phyloP scores from a whole-genome alignment of 2,888 invertebrate genomes.

The Physocephala rufipes region DNA sequence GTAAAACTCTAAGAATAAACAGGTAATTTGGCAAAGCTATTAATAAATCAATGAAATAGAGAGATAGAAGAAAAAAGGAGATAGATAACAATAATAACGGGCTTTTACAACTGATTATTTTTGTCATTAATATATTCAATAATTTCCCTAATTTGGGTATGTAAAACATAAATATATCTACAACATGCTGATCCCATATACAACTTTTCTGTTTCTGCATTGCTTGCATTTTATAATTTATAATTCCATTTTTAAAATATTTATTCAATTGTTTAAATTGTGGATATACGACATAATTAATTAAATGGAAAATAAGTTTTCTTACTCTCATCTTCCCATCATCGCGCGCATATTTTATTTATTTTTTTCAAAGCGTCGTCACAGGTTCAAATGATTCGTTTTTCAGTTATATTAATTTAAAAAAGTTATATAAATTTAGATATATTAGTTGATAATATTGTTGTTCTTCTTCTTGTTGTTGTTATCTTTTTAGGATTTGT shows the following conservation, averaged over 20 bases:
- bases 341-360: slow-evolving; percentile 43
- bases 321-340: slow-evolving; percentile 55
- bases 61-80: too few species aligned
- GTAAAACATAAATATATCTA: not conserved
- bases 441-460: slow-evolving; percentile 8
- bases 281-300: slow-evolving; percentile 31
- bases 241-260: slow-evolving; percentile 11
- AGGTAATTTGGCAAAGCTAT: too few species aligned
- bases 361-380: slow-evolving; percentile 52
- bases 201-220: slow-evolving; percentile 24
- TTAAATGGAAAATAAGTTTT: slow-evolving; percentile 33
- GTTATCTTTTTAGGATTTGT: too few species aligned
- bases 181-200: slow-evolving; percentile 18
- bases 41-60: too few species aligned
- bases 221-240: slow-evolving; percentile 18
- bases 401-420: too few species aligned
- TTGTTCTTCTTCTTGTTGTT: slow-evolving; percentile 6
- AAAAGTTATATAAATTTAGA: slow-evolving; percentile 30
- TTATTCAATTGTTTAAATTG: slow-evolving; percentile 32
- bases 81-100: too few species aligned
- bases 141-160: too few species aligned
- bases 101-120: too few species aligned
- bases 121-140: too few species aligned
- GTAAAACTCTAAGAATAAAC: too few species aligned
- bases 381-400: slow-evolving; percentile 61